Evolutionary conservation across 2,113 vertebrate species (phyloP).

Genomic region (Xiphophorus hellerii): DNA sequence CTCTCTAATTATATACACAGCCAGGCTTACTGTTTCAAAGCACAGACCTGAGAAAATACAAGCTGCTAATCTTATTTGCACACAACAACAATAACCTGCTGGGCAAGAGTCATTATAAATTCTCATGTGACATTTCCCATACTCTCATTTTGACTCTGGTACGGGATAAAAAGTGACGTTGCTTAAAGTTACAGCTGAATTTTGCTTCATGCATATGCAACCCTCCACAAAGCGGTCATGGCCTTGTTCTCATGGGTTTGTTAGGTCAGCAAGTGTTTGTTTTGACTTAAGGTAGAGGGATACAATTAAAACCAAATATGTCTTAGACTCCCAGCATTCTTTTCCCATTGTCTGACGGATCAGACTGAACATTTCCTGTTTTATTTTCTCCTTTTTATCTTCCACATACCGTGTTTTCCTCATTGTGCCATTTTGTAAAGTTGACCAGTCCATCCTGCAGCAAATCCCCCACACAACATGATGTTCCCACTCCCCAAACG

Average conservation of each 20-base stretch:
- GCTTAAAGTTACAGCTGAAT: neutral
- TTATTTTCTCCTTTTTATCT: neutral
- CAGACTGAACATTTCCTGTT: neutral
- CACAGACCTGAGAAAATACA: slow-evolving; percentile 80
- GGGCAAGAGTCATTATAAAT: slow-evolving; percentile 20
- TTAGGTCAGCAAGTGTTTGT: neutral
- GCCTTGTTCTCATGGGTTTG: neutral
- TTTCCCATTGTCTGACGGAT: neutral
- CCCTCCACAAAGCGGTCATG: no score
- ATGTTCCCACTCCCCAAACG: neutral
- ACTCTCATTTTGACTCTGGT: neutral
- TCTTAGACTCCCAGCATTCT: neutral
- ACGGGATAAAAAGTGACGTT: neutral
- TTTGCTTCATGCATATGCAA: neutral
- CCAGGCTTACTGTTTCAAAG: slow-evolving; percentile 74
- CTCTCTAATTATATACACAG: slow-evolving; percentile 80
- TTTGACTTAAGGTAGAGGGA: neutral
- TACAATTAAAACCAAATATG: neutral
- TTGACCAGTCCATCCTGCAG: neutral
- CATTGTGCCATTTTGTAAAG: neutral
- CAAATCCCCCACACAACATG: neutral
- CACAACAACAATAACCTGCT: slow-evolving; percentile 67
- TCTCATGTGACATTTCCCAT: neutral
- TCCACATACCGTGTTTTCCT: neutral
- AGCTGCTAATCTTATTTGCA: slow-evolving; percentile 79